These are phyloP conservation scores for Sitodiplosis mosellana DNA, from an alignment of 1,140 invertebrate species.

Conservation along the genomic window DNA sequence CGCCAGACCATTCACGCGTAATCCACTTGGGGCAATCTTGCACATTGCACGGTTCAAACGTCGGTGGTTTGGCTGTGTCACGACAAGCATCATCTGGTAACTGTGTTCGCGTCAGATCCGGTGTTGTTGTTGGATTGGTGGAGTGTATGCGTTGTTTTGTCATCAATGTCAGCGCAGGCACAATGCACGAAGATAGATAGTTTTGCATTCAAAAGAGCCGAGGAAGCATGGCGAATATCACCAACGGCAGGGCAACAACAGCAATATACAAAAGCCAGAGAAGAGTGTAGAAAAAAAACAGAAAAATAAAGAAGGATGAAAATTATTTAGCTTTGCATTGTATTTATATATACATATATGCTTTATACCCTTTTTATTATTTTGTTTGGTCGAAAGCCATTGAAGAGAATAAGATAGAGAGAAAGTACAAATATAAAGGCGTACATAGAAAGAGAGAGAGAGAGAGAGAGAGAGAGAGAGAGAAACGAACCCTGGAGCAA, in stretches of 20 bases:
- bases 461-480: no score
- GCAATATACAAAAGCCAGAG: neutral
- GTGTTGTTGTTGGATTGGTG: slow-evolving; percentile 9
- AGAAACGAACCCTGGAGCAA: no score
- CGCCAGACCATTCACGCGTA: slow-evolving; percentile 66
- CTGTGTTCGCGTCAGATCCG: slow-evolving; percentile 22
- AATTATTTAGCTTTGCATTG: no score
- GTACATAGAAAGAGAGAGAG: no score
- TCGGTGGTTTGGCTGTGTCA: slow-evolving; percentile 46
- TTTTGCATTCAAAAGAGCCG: neutral
- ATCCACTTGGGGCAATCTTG: slow-evolving; percentile 72
- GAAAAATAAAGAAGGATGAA: no score
- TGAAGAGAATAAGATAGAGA: no score
- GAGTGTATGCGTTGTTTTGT: neutral
- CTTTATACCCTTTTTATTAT: neutral
- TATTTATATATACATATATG: no score
- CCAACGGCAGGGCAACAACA: neutral
- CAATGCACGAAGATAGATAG: neutral
- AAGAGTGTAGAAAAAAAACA: neutral
- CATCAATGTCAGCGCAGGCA: neutral
- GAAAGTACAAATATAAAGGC: no score
- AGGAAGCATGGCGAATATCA: no score
- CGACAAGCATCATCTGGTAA: slow-evolving; percentile 54
- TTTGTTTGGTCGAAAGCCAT: neutral
- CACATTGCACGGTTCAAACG: slow-evolving; percentile 61